A percentile compares a stretch with the other conserved stretches of the same genome.
Evolutionary conservation across 2,113 vertebrate genomes (phyloP).

Genomic region (Pachypanchax playfairii): DNA sequence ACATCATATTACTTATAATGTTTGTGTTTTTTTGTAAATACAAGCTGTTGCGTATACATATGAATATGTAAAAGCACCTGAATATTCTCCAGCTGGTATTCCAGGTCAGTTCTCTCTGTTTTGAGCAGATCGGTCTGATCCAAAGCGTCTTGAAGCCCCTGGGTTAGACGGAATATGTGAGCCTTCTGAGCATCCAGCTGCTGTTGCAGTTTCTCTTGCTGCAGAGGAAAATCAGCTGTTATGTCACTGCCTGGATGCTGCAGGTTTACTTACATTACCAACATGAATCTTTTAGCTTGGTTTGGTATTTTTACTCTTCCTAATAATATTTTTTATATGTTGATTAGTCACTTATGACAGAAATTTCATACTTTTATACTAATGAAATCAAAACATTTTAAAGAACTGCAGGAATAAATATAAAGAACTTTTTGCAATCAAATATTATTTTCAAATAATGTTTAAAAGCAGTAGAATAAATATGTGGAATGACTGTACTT

Average conservation of each 20-base stretch:
- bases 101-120: slow-evolving; percentile 95
- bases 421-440: too few relatives aligned
- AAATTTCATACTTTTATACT: not conserved
- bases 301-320: not conserved
- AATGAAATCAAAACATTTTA: too few relatives aligned
- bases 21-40: not conserved
- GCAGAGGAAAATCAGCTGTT: slow-evolving; percentile 31
- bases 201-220: slow-evolving; percentile 98
- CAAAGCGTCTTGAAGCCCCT: slow-evolving; percentile 96
- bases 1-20: not conserved
- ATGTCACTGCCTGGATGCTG: not conserved
- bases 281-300: not conserved
- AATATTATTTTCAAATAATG: too few relatives aligned
- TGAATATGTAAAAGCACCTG: slow-evolving; percentile 83
- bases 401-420: too few relatives aligned
- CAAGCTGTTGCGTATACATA: not conserved
- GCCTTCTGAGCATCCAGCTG: slow-evolving; percentile 98
- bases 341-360: not conserved
- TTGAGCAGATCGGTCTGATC: slow-evolving; percentile 96
- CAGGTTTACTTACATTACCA: not conserved
- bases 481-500: slow-evolving; percentile 77
- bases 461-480: not conserved
- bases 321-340: not conserved
- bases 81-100: slow-evolving; percentile 98
- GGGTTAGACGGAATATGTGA: slow-evolving; percentile 96